Percentiles rank a stretch among this genome's conserved stretches.
Evolutionary conservation across 1,140 invertebrate species (phyloP).

Genomic region (Drosophila pandora): DNA sequence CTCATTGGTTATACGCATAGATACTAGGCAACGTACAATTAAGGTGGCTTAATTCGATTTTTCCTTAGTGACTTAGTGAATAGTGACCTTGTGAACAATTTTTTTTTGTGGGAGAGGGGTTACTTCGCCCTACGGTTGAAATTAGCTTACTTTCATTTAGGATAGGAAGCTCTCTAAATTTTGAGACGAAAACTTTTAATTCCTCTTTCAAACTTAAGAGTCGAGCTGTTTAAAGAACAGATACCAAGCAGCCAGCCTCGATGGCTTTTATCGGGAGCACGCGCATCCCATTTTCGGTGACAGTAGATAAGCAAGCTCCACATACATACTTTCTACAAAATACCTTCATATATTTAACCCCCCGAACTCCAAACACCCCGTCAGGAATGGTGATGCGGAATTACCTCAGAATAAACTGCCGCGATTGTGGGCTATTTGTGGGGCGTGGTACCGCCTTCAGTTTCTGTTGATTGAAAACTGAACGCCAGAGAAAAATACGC

Average conservation of each 20-base stretch:
- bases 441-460: slow-evolving; percentile 7
- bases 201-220: slow-evolving; percentile 36
- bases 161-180: background rate
- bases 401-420: slow-evolving; percentile 41
- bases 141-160: background rate
- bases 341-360: background rate
- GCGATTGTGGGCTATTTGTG: slow-evolving; percentile 53
- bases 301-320: slow-evolving; percentile 18
- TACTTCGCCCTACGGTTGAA: background rate
- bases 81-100: background rate
- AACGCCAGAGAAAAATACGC: slow-evolving; percentile 2
- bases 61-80: background rate
- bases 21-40: background rate
- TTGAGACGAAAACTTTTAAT: slow-evolving; percentile 56
- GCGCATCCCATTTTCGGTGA: slow-evolving; percentile 10
- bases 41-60: background rate
- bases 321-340: background rate
- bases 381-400: slow-evolving; percentile 10
- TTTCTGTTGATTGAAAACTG: slow-evolving; percentile 37
- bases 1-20: background rate
- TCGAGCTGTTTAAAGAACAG: slow-evolving; percentile 30
- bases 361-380: slow-evolving; percentile 14
- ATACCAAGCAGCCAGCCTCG: slow-evolving; percentile 22
- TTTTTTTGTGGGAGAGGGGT: background rate
- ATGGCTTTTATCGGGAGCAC: slow-evolving; percentile 42